Base-by-base conservation (phyloP, 2,888 invertebrate species). In the Gymnocheta viridis region DNA sequence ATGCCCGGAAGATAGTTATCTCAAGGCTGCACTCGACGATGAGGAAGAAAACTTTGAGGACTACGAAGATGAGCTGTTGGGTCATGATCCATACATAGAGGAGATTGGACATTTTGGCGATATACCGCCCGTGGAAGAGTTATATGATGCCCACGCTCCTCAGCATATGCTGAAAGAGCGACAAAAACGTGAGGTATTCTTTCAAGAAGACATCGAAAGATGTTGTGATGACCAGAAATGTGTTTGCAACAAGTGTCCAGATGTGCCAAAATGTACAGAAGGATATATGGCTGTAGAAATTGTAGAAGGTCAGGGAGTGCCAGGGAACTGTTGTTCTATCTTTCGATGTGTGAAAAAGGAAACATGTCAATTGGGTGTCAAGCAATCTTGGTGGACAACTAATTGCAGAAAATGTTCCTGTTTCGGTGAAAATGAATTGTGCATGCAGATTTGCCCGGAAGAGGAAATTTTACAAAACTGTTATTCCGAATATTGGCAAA, bases 281-380 rank as follows among this genome's bases (percentile, higher is more conserved):
- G 85, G 76, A 2, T 74, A 88, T 24, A 87, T 90, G 12, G 87
- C 89, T 2, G 78, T 89, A 32, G 85, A 89, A 62, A 38, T 88
- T 12, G 81, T 84, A 2, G 29, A 67, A 7, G 90, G 89, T 24
- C 85, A 78, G 27, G 88, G 85, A 2, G 35, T 79, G 17, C 91
- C 92, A 0, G 91, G 91, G 24, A 93, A 92, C 86, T 93, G 93
- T 86, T 93, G 93, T 82, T 92, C 93, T 1, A 91, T 91, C 9
- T 92, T 92, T 86, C 88, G 91, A 32, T 91, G 92, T 79, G 92
- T 92, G 85, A 51, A 73, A 2, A 83, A 87, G 58, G 86, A 87
- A 2, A n/a, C 70, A 3, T 82, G 93, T 92, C 86, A 58, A 56
- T 0, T 80, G 86, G 77, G 87, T 85, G 9, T 58, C 32, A 22